Conservation (phyloP, 2,888 invertebrate species). For the Agonopterix arenella region DNA sequence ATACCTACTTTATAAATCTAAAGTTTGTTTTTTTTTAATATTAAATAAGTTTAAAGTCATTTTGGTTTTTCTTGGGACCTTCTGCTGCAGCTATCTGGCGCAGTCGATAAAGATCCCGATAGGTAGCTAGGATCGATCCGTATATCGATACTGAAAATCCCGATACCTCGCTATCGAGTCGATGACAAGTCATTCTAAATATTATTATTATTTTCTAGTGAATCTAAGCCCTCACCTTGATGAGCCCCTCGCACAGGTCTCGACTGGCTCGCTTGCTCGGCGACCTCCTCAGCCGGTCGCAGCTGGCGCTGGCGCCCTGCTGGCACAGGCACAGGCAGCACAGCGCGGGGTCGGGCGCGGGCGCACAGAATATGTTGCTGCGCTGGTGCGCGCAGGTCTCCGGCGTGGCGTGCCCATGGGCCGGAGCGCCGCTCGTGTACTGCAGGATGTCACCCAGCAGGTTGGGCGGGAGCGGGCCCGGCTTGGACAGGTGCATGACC, state of each 20-base stretch:
- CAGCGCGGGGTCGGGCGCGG: background rate
- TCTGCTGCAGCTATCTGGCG: too few species aligned
- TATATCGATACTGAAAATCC: too few species aligned
- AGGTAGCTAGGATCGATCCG: too few species aligned
- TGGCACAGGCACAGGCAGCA: slow-evolving; percentile 10
- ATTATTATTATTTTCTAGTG: too few species aligned
- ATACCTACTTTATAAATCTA: too few species aligned
- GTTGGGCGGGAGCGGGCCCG: slow-evolving; percentile 79
- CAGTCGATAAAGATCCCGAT: too few species aligned
- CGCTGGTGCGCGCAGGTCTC: slow-evolving; percentile 18
- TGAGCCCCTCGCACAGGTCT: slow-evolving; percentile 17
- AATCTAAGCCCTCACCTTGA: slow-evolving; percentile 23
- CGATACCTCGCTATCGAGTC: background rate
- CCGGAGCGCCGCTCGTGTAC: slow-evolving; percentile 71
- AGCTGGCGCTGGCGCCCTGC: slow-evolving; percentile 2
- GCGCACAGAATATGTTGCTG: background rate
- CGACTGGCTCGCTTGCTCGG: slow-evolving; percentile 30
- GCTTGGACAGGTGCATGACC: slow-evolving; percentile 82
- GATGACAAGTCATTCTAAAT: too few species aligned
- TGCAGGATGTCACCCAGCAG: slow-evolving; percentile 86
- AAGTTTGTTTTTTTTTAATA: too few species aligned
- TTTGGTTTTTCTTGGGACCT: too few species aligned
- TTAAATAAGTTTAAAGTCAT: too few species aligned
- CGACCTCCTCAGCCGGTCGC: slow-evolving; percentile 14
- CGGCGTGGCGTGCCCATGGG: slow-evolving; percentile 75